Base-by-base conservation (phyloP, 2,113 vertebrate genomes). In the Scomber scombrus region DNA sequence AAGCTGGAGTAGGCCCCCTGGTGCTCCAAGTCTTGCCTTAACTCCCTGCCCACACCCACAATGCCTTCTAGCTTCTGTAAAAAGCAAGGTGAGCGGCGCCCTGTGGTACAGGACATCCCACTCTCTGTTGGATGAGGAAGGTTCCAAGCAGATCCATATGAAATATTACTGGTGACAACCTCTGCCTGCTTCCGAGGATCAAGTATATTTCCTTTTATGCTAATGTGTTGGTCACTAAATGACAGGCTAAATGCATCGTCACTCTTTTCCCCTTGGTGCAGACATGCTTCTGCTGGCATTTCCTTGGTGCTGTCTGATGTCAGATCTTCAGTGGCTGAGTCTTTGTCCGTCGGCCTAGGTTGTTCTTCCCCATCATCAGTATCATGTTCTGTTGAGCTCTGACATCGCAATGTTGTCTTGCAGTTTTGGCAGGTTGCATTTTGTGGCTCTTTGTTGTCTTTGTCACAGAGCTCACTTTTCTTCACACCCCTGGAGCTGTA, bases 1-100 rank as follows among this genome's bases (percentile, higher is more conserved):
- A 97, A 97, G 67, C 91, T 93, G 49, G 96, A 95, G 84, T 93
- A 94, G 45, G 93, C 43, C 0, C 94, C 91, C 0, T 91, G 82
- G 18, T 40, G 60, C 0, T 49, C 46, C 10, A 90, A 62, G 52
- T 93, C 93, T 3, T 92, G 92, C 0, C 72, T 87, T 23, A 97
- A 84, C 3, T 93, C 94, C 69, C 97, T 87, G 31, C 93, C 95
- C 78, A 97, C 75, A 54, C 92, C 91, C 0, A 95, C 91, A 40
- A 89, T 85, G 16, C 96, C 91, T 0, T 92, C 94, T 54, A 96
- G 78, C 66, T 91, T 93, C 82, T 91, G 92, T 3, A 95, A 70
- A 87, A 93, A 83, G 80, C 93, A 91, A 47, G 94, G 93, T n/a
- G 94, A 95, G 15, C 82, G 92, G 60, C 89, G 90, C 11, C 91